Evolutionary conservation across 2,888 invertebrate species (phyloP), one percentile per base, ranked within the genome.

Genomic region (Torymus texanus): DNA sequence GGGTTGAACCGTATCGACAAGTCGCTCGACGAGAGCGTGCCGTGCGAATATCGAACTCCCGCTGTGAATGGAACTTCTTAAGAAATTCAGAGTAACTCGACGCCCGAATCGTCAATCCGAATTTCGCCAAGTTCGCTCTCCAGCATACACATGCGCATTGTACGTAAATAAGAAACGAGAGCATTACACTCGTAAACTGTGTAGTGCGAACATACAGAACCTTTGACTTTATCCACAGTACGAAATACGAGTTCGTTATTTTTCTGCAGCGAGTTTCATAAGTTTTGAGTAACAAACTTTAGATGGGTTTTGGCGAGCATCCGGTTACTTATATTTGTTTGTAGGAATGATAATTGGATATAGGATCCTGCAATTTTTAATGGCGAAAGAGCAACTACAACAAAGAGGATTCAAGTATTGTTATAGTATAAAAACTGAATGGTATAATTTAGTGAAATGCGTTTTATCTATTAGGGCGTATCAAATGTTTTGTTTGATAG

Each of bases 1-100:
- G 78, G 78, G 78, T 78, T 73, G 78, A 78, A 71, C 71, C 71
- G 71, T 73, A 78, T 78, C 78, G 78, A 73, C 73, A 73, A 78
- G 66, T 18, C 56, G 51, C 18, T 16, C 18, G 53, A 65, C 66
- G 59, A 50, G 59, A 41, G 41, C 41, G 8, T 41, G 8, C 41
- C 41, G 41, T 8, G 41, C 41, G 41, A 41, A 51, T 53, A 29
- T n/a, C n/a, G 13, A 56, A 63, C 16, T 13, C 21, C 50, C 41
- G 41, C 41, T 41, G 29, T 62, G 56, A 73, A 78, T 78, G 59
- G 72, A 71, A 71, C 16, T 66, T 77, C 71, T 77, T 72, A 71
- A 73, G 78, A 73, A 73, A 73, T 67, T 73, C 66, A 73, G 61
- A 67, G 78, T 59, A 73, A 78, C 78, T 67, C 67, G 67, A 14